These are phyloP conservation scores for Gymnopithys bicolor DNA, from an alignment of 2,797 vertebrate species.

Conservation along the genomic window DNA sequence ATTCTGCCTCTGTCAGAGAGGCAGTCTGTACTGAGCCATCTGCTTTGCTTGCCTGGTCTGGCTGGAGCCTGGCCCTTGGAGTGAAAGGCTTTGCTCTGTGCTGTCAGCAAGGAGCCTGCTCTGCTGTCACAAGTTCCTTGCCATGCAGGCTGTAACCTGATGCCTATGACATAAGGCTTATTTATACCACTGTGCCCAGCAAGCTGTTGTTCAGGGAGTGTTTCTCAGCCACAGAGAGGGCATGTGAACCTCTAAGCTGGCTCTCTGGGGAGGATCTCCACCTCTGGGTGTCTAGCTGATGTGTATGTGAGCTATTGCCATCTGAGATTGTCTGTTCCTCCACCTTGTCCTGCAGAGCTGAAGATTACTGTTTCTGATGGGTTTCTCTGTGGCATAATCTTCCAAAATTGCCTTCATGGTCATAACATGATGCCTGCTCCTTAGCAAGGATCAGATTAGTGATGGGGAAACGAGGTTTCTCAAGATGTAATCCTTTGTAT, in stretches of 20 bases:
- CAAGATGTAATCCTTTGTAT: not conserved
- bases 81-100: not conserved
- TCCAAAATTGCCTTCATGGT: not conserved
- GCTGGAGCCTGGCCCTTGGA: not conserved
- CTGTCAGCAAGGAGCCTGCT: not conserved
- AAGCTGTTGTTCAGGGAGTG: not conserved
- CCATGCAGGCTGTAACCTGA: conserved; percentile 22
- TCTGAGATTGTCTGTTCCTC: not conserved
- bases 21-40: not conserved
- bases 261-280: not conserved
- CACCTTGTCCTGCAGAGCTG: not conserved
- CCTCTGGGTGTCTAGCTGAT: not conserved
- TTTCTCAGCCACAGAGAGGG: not conserved
- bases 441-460: not conserved
- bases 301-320: not conserved
- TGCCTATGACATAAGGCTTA: conserved; percentile 2
- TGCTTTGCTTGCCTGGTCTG: not conserved
- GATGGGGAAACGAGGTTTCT: not conserved
- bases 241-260: not conserved
- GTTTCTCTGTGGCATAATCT: not conserved
- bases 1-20: not conserved
- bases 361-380: not conserved
- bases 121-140: not conserved
- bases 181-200: not conserved
- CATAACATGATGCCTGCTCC: not conserved